Percentiles rank a stretch among this genome's conserved stretches.
phyloP scores from a whole-genome alignment of 2,797 vertebrate species.

The Hirundo rustica region DNA sequence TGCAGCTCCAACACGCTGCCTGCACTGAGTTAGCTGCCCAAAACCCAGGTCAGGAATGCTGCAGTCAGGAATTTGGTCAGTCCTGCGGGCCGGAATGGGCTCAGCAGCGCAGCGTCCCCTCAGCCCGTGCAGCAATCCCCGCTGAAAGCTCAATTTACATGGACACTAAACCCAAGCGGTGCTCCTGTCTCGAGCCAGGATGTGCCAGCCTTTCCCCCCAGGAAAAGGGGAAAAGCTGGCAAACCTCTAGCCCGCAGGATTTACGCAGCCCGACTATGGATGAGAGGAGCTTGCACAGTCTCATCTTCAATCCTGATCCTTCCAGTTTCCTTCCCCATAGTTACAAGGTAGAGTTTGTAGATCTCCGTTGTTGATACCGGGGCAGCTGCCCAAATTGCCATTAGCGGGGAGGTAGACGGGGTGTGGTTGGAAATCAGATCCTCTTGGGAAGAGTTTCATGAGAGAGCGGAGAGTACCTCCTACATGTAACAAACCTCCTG shows the following conservation, averaged over 20 bases:
- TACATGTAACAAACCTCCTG: slow-evolving; percentile 68
- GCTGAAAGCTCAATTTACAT: not conserved
- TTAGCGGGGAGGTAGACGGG: slow-evolving; percentile 61
- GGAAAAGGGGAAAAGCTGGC: not conserved
- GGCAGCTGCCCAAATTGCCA: slow-evolving; percentile 72
- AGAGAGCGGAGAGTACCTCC: slow-evolving; percentile 65
- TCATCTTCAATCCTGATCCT: slow-evolving; percentile 59
- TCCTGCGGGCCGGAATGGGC: not conserved
- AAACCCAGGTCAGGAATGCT: not conserved
- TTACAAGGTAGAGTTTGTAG: slow-evolving; percentile 70
- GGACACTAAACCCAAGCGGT: not conserved
- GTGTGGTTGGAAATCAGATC: slow-evolving; percentile 71
- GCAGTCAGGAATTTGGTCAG: not conserved
- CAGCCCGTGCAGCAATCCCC: not conserved
- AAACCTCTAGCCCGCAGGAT: not conserved
- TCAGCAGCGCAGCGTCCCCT: not conserved
- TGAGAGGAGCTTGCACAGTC: slow-evolving; percentile 28
- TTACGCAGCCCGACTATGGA: not conserved
- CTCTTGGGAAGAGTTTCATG: slow-evolving; percentile 71
- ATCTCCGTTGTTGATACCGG: slow-evolving; percentile 65
- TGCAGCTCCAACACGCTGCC: not conserved
- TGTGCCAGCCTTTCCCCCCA: not conserved
- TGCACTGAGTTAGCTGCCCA: not conserved
- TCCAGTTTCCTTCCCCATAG: slow-evolving; percentile 66
- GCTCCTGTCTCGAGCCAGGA: not conserved